Base-by-base conservation (phyloP, 1,140 invertebrate genomes). In the Zaprionus kolodkinae region DNA sequence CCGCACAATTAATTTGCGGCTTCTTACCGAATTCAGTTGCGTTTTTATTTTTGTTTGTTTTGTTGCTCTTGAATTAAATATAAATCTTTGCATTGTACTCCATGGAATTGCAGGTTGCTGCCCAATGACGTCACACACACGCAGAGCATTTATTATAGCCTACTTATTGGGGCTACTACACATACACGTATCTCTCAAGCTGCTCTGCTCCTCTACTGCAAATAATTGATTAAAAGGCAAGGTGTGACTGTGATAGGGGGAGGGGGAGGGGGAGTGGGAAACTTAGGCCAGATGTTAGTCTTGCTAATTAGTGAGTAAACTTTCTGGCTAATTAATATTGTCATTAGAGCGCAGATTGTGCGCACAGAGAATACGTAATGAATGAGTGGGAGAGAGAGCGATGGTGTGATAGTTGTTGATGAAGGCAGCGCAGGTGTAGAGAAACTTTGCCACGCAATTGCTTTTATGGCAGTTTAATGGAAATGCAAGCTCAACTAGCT, bases 241-340 rank as follows among this genome's bases (percentile, higher is more conserved):
- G 40, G 40, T 45, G 40, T n/a, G 40, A 15, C 2, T 7, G 40
- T 6, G n/a, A 7, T 15, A 2, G 38, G 13, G 38, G 38, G n/a
- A n/a, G n/a, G n/a, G n/a, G n/a, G n/a, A n/a, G n/a, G n/a, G n/a
- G n/a, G n/a, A n/a, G n/a, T n/a, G n/a, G n/a, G 38, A n/a, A 12
- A 12, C 38, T 45, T 45, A 45, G 40, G 6, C 40, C 40, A 15
- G 40, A 45, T 45, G 45, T 25, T 25, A 25, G 45, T 30, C 27
- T 50, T 70, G 84, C 80, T 89, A 88, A 88, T 88, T 88, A 84
- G 80, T 76, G 66, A 78, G 74, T 73, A 84, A 89, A 88, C 85
- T 88, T 88, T 84, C 68, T 89, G 85, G 56, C 70, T 88, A 88
- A 88, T 88, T 88, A 89, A 88, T 88, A 84, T 84, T 88, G 85